Conservation (phyloP, 2,888 invertebrate genomes). For the Tetrapedia diversipes region DNA sequence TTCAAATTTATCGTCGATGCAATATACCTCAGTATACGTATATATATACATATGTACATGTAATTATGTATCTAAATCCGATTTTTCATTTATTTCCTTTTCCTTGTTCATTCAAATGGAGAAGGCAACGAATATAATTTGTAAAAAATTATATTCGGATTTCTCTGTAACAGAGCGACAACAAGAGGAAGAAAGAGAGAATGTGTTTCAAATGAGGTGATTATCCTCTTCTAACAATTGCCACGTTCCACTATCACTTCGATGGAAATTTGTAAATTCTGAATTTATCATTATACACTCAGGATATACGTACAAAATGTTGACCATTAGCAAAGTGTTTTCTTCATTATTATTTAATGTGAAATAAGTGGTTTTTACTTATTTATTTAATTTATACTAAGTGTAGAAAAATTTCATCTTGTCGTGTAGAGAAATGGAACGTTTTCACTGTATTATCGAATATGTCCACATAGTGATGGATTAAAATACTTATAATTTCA, state of each 20-base stretch:
- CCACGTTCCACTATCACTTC: constrained; percentile 6
- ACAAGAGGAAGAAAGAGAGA: not conserved
- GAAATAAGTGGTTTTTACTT: constrained; percentile 15
- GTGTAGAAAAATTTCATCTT: constrained; percentile 25
- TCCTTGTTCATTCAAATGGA: constrained; percentile 9
- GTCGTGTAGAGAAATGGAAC: constrained; percentile 23
- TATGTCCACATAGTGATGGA: constrained; percentile 55
- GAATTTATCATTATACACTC: constrained; percentile 25
- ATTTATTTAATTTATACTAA: constrained; percentile 44
- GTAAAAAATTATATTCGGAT: constrained; percentile 18
- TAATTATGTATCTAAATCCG: constrained; percentile 11
- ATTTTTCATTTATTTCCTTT: constrained; percentile 4
- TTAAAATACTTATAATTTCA: constrained; percentile 65
- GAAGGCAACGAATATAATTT: constrained; percentile 57
- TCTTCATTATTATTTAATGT: constrained; percentile 14
- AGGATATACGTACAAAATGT: constrained; percentile 26
- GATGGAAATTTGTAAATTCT: constrained; percentile 22
- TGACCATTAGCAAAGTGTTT: constrained; percentile 15
- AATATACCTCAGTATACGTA: constrained; percentile 46
- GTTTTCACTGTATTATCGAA: constrained; percentile 42
- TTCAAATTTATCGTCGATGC: constrained; percentile 34
- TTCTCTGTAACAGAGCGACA: constrained; percentile 2
- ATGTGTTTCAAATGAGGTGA: constrained; percentile 10
- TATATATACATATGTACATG: not conserved
- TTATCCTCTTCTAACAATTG: constrained; percentile 17